Conservation (phyloP, 2,888 invertebrate genomes). For the Dicranocentrus wangi region DNA sequence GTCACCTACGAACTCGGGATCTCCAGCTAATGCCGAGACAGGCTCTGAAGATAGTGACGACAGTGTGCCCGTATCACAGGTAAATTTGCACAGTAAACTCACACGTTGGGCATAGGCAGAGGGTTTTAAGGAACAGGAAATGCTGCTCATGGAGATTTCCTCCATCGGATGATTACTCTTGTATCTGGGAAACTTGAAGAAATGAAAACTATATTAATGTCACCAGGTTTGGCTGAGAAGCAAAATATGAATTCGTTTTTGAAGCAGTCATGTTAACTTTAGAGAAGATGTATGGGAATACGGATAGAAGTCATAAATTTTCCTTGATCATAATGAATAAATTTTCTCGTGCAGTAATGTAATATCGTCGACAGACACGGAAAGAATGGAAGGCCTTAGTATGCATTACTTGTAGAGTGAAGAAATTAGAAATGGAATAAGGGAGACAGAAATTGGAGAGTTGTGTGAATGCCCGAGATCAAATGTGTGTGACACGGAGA, state of each 20-base stretch:
- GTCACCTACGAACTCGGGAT: conserved; percentile 69
- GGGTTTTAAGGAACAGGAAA: no score
- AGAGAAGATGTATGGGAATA: conserved; percentile 49
- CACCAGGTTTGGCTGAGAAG: conserved; percentile 14
- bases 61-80: conserved; percentile 69
- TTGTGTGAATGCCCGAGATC: conserved; percentile 36
- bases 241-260: conserved; percentile 41
- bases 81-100: no score
- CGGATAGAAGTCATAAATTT: conserved; percentile 67
- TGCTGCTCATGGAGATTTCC: no score
- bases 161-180: no score
- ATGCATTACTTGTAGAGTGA: conserved; percentile 52
- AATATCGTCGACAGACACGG: conserved; percentile 75
- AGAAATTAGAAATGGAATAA: conserved; percentile 52
- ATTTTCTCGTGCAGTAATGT: conserved; percentile 65
- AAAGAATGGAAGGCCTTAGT: conserved; percentile 73
- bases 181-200: neutral
- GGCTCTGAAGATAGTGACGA: conserved; percentile 72
- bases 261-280: conserved; percentile 47
- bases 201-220: conserved; percentile 41
- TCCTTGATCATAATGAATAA: conserved; percentile 70
- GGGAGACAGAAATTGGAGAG: conserved; percentile 8
- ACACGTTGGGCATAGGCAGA: no score
- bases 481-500: conserved; percentile 36
- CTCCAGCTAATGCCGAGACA: conserved; percentile 69